These are phyloP conservation scores for Idaea straminata DNA, from an alignment of 2,888 invertebrate genomes.

Conservation along the genomic window DNA sequence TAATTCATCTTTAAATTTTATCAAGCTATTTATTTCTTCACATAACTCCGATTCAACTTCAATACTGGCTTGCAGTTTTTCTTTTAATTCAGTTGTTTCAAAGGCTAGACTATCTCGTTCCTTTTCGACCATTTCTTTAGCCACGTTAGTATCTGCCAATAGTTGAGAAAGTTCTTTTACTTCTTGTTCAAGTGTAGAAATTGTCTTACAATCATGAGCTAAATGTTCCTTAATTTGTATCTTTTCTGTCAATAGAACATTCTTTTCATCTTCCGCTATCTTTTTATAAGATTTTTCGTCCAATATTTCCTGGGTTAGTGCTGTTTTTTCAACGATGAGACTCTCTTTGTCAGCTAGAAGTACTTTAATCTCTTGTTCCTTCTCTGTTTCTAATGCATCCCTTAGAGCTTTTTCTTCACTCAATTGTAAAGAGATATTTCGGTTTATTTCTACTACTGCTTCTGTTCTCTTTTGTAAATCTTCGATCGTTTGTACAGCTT, in stretches of 20 bases:
- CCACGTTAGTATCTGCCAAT: slow-evolving; percentile 42
- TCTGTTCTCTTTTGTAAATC: background rate
- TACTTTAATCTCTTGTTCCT: slow-evolving; percentile 13
- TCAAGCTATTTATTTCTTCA: slow-evolving; percentile 18
- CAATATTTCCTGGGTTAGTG: slow-evolving; percentile 13
- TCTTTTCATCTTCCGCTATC: slow-evolving; percentile 26
- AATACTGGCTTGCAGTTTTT: slow-evolving; percentile 17
- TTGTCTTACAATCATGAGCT: slow-evolving; percentile 26
- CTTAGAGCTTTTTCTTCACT: slow-evolving; percentile 18
- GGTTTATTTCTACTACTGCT: slow-evolving; percentile 12
- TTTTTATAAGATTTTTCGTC: slow-evolving; percentile 3
- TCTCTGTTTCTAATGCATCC: slow-evolving; percentile 23
- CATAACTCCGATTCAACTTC: slow-evolving; percentile 12
- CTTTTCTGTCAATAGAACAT: slow-evolving; percentile 24
- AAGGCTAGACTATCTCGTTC: slow-evolving; percentile 35
- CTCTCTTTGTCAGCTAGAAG: slow-evolving; percentile 16
- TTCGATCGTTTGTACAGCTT: background rate
- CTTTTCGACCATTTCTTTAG: slow-evolving; percentile 39
- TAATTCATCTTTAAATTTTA: slow-evolving; percentile 10
- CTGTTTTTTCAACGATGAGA: slow-evolving; percentile 10
- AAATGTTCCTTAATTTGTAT: slow-evolving; percentile 26
- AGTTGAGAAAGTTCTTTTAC: slow-evolving; percentile 46
- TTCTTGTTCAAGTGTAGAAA: slow-evolving; percentile 28
- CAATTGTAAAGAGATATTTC: slow-evolving; percentile 17
- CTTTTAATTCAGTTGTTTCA: slow-evolving; percentile 32